phyloP scores from a whole-genome alignment of 2,888 invertebrate species.

The Orchesella flavescens region DNA sequence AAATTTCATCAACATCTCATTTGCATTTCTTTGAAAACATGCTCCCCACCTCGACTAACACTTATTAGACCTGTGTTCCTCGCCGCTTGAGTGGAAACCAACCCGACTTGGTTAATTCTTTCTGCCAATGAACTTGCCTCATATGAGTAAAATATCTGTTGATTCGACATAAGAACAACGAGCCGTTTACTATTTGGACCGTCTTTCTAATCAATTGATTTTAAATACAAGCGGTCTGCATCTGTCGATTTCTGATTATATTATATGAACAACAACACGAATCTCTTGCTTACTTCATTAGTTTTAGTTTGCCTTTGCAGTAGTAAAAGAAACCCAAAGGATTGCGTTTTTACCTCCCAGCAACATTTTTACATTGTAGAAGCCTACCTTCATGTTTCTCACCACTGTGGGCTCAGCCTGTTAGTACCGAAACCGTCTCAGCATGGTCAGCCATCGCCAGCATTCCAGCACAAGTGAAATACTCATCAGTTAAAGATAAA shows the following conservation, averaged over 20 bases:
- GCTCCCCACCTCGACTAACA: slow-evolving; percentile 46
- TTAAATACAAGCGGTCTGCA: slow-evolving; percentile 44
- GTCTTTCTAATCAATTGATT: slow-evolving; percentile 53
- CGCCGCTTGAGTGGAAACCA: no score
- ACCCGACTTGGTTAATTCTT: slow-evolving; percentile 24
- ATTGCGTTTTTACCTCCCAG: no score
- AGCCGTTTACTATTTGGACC: slow-evolving; percentile 17
- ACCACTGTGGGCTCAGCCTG: no score
- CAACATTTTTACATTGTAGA: no score
- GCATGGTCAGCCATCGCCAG: no score
- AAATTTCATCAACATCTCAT: slow-evolving; percentile 64
- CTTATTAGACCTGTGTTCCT: no score
- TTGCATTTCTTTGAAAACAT: slow-evolving; percentile 61
- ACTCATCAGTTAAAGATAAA: no score
- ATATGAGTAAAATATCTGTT: neutral
- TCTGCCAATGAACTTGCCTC: neutral
- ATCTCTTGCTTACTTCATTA: slow-evolving; percentile 61
- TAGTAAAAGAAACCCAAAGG: no score
- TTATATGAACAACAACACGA: slow-evolving; percentile 43
- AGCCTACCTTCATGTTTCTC: no score
- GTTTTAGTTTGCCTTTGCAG: neutral
- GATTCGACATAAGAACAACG: slow-evolving; percentile 12
- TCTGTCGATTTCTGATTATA: slow-evolving; percentile 44
- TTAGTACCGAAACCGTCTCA: no score
- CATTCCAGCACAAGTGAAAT: no score